Percentiles rank a stretch among this genome's conserved stretches.
These are phyloP conservation scores for Drosophila merina DNA, from an alignment of 2,888 invertebrate genomes.

Conservation along the genomic window DNA sequence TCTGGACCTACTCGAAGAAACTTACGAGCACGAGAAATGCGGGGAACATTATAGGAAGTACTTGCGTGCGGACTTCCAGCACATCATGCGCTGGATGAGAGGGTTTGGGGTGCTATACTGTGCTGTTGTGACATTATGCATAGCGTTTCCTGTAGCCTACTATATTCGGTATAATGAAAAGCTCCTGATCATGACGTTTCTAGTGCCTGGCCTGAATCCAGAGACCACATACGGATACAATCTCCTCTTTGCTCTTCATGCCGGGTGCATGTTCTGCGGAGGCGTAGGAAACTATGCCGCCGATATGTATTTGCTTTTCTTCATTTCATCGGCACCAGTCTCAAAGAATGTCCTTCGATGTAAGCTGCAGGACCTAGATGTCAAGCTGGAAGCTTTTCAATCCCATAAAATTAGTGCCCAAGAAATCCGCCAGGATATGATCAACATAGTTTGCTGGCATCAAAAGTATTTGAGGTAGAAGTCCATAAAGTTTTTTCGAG, in stretches of 20 bases:
- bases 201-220: not conserved
- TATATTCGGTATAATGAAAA: not conserved
- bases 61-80: not conserved
- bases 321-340: not conserved
- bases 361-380: not conserved
- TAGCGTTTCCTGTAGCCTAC: not conserved
- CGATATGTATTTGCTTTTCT: conserved; percentile 1
- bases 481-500: not conserved
- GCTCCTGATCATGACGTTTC: not conserved
- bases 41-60: not conserved
- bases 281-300: not conserved
- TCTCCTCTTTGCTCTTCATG: not conserved
- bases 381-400: not conserved
- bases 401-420: not conserved
- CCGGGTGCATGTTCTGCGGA: not conserved
- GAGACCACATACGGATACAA: not conserved
- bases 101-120: not conserved
- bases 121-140: not conserved
- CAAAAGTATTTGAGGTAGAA: not conserved
- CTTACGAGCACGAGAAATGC: not conserved
- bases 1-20: not conserved
- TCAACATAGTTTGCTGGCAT: not conserved
- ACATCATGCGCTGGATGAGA: not conserved
- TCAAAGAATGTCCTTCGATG: not conserved
- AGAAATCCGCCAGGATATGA: not conserved